Base-by-base conservation (phyloP, 2,113 vertebrate species). In the Eira barbara region DNA sequence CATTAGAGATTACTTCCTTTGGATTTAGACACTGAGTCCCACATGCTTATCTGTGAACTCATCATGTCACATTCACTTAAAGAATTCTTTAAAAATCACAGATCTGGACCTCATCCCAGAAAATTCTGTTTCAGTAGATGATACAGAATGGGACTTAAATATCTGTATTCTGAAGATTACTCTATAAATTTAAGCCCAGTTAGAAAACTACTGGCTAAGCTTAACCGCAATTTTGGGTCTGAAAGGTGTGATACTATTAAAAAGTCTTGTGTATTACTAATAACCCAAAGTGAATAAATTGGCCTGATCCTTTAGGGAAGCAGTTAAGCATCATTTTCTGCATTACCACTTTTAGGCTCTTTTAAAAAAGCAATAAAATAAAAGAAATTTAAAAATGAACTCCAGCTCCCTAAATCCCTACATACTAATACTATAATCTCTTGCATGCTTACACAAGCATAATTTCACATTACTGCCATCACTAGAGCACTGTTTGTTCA, bases 161-260 rank as follows among this genome's bases (percentile, higher is more conserved):
- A 86, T 73, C 63, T 73, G 42, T 85, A 82, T 45, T 95, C 92
- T 89, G 63, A 92, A 52, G 31, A 93, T 49, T 89, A 25, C 78
- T 82, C 69, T n/a, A 65, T 34, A 76, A 85, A 96, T 71, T 96
- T 95, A 67, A 86, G 52, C 10, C 49, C 76, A 39, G 29, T 85
- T 59, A 95, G 52, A 95, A 96, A 95, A 92, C 65, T 79, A 95
- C 6, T 69, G 27, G 31, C 69, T 91, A 63, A 80, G 36, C 71
- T 76, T 88, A 93, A 88, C 12, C 73, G 47, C 42, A 88, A 84
- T 65, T 86, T 5, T 76, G 59, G 42, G 47, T 92, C 18, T 57
- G n/a, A 84, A 91, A 81, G 29, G 76, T 85, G 74, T 3, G 20
- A 63, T 25, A 73, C 8, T 36, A 12, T 57, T 69, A 47, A 90